Evolutionary conservation across 1,140 invertebrate genomes (phyloP), one percentile per base, ranked within the genome.

Genomic region (Pachyrhynchus sulphureomaculatus): DNA sequence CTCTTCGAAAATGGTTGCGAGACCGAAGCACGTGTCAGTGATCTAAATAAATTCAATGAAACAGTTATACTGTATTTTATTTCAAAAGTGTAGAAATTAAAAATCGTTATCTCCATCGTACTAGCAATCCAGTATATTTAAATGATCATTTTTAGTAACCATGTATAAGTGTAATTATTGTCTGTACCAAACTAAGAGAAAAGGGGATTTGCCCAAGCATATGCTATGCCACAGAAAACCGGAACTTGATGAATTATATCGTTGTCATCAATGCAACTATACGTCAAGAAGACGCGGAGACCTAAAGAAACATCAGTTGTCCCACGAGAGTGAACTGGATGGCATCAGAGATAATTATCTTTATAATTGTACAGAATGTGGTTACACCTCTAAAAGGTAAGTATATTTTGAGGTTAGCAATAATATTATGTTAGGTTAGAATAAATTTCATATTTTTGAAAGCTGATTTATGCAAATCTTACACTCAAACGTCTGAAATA

Each of bases 341-440:
- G 6, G 13, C 12, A 4, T 24, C 2, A 47, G 47, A 12, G 29
- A 51, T 4, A 17, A 9, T 1, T 21, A 9, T 17, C 18, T 48
- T 24, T 64, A 15, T 12, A 60, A 62, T 20, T 67, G 66, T 29
- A 64, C 53, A 6, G 62, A 67, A 34, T 67, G 66, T 36, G 58
- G 53, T 18, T 67, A 64, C 24, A 49, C 48, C n/a, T 62, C 62
- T 8, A 67, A 59, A 23, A 64, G 61, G 42, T 62, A 59, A 47
- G 8, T 1, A 15, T 17, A 18, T 13, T 20, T 1, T 24, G 4
- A 13, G 3, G n/a, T 24, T n/a, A n/a, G n/a, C n/a, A n/a, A n/a
- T n/a, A n/a, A n/a, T n/a, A n/a, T n/a, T n/a, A n/a, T n/a, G n/a
- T n/a, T n/a, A n/a, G n/a, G n/a, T n/a, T n/a, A n/a, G n/a, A n/a